Base-by-base conservation (phyloP, 2,888 invertebrate species). In the Blomia tropicalis region DNA sequence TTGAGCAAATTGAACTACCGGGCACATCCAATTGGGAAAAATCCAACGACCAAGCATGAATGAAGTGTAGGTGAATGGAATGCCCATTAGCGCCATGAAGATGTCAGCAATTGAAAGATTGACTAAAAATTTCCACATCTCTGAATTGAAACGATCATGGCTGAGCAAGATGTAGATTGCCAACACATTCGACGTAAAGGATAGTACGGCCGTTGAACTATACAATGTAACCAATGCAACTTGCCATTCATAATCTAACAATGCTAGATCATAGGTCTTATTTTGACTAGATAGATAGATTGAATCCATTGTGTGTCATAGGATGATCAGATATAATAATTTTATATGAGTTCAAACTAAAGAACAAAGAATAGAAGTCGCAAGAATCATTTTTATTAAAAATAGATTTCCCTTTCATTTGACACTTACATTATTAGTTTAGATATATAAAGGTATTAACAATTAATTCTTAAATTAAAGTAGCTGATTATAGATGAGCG, bases 81-180 rank as follows among this genome's bases (percentile, higher is more conserved):
- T 84, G 74, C 91, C 91, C 70, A 92, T 84, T 25, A 89, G 71
- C 0, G 89, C 85, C 83, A 91, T 88, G 62, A 90, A 76, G 65
- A 92, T 83, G 72, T 92, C 92, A 44, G 90, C 87, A 43, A 89
- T 78, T 0, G 91, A 89, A 67, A 92, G 76, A 69, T 78, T 78
- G 71, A 86, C 84, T 71, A 92, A 87, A 73, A 90, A 90, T 19
- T 65, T 65, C 27, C 68, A 32, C 4, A 68, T 69, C 68, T 58
- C 74, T 4, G 60, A 59, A 1, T 71, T 73, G 59, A 69, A 73
- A 68, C 73, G 68, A 61, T 70, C 72, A 7, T 77, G 77, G 14
- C 71, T 67, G 0, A 72, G 68, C 54, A 78, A 73, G 5, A 77
- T 76, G 17, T 75, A 64, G 59, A 78, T 75, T 25, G 76, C 77